A percentile compares a stretch with the other conserved stretches of the same genome.
Conservation (phyloP, 2,113 vertebrate genomes). For the Centropus bengalensis region DNA sequence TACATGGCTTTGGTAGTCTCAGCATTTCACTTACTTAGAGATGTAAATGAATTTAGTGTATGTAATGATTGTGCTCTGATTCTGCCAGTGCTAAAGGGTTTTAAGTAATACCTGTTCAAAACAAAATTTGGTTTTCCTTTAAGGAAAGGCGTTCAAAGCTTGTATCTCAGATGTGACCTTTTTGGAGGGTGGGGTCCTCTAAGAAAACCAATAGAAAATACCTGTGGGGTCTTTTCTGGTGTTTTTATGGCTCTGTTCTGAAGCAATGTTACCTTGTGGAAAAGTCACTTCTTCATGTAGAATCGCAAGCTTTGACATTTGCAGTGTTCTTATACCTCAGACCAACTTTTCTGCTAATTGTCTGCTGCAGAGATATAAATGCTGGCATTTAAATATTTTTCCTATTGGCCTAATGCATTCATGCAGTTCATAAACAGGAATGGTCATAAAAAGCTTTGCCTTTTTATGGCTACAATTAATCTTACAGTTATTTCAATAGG, state of each 20-base stretch:
- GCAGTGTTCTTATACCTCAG: neutral
- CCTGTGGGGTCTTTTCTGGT: neutral
- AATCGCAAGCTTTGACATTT: neutral
- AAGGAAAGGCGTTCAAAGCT: neutral
- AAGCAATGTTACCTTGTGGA: neutral
- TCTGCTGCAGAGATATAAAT: neutral
- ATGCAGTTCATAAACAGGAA: constrained; percentile 21
- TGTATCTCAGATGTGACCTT: neutral
- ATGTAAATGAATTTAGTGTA: constrained; percentile 1
- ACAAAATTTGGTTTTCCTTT: neutral
- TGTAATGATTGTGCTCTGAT: neutral
- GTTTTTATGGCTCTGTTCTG: neutral
- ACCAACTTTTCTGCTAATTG: neutral
- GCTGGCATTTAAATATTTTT: neutral
- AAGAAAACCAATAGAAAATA: neutral
- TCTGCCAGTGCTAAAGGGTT: neutral
- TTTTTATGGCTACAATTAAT: constrained; percentile 47
- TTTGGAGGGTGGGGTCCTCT: neutral
- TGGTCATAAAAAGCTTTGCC: constrained; percentile 7
- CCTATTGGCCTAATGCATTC: neutral
- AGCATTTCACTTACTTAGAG: constrained; percentile 6
- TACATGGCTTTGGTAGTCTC: constrained; percentile 9
- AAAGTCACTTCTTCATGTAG: neutral
- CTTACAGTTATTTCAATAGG: constrained; percentile 22
- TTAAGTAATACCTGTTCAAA: neutral